A percentile compares a stretch with the other conserved stretches of the same genome.
Conservation (phyloP, 1,140 invertebrate genomes). For the Triops longicaudatus region DNA sequence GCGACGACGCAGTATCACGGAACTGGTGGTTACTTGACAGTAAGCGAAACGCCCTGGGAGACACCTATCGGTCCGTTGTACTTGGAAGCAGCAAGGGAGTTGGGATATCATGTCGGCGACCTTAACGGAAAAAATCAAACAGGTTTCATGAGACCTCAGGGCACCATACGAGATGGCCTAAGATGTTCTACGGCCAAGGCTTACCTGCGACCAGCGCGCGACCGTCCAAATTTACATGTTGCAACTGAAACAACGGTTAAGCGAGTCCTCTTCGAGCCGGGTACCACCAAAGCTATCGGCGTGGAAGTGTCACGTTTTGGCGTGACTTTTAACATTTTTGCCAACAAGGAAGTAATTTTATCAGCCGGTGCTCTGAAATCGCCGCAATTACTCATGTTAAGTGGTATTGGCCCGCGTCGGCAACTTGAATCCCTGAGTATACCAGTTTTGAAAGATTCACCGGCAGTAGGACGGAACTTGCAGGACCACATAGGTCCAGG, state of each 20-base stretch:
- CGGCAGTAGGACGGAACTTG: constrained; percentile 45
- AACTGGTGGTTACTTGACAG: constrained; percentile 39
- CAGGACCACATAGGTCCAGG: constrained; percentile 74
- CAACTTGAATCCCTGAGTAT: constrained; percentile 41
- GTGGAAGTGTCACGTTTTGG: constrained; percentile 45
- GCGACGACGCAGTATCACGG: constrained; percentile 43
- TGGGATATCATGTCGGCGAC: constrained; percentile 54
- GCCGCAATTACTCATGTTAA: constrained; percentile 63
- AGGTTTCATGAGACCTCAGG: constrained; percentile 46
- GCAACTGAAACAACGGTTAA: constrained; percentile 42
- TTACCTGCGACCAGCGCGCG: constrained; percentile 50
- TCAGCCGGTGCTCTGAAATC: constrained; percentile 60
- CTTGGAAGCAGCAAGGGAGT: constrained; percentile 49
- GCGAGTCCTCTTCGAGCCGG: constrained; percentile 46
- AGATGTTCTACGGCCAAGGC: constrained; percentile 54
- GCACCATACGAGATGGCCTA: constrained; percentile 51
- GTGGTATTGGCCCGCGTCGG: constrained; percentile 59
- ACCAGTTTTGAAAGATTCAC: constrained; percentile 39
- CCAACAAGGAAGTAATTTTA: constrained; percentile 60
- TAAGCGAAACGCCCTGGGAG: constrained; percentile 46
- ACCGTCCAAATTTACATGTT: constrained; percentile 56
- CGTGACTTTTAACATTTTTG: constrained; percentile 40
- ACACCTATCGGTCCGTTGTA: constrained; percentile 47
- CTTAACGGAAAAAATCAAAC: constrained; percentile 45
- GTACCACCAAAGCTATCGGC: constrained; percentile 45